phyloP scores from a whole-genome alignment of 1,140 invertebrate species.

The Sweltsa coloradensis region DNA sequence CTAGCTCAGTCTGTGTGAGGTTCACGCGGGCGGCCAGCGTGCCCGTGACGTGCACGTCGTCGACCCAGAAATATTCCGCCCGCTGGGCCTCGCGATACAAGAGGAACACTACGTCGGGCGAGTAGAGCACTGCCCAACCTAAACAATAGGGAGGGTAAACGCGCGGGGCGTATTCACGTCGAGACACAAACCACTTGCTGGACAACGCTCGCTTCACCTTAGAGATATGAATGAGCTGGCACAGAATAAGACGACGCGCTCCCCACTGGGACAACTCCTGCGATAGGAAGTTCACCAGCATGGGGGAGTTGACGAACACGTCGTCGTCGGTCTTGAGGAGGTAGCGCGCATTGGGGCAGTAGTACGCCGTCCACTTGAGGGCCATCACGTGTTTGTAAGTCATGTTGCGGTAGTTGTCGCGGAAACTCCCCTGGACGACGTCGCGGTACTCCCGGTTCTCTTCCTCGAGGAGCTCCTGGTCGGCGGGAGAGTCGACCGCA shows the following conservation, averaged over 20 bases:
- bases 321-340: constrained; percentile 70
- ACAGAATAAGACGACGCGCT: constrained; percentile 42
- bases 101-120: constrained; percentile 49
- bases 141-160: constrained; percentile 60
- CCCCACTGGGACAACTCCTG: constrained; percentile 40
- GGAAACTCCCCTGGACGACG: constrained; percentile 65
- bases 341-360: constrained; percentile 49
- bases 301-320: constrained; percentile 58
- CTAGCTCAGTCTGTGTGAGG: constrained; percentile 38
- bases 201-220: constrained; percentile 37
- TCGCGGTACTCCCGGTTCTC: constrained; percentile 52
- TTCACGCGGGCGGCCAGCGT: constrained; percentile 47
- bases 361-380: constrained; percentile 65
- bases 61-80: constrained; percentile 69
- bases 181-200: constrained; percentile 67
- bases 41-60: constrained; percentile 72
- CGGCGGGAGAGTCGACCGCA: constrained; percentile 28
- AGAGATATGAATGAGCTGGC: constrained; percentile 33
- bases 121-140: constrained; percentile 64
- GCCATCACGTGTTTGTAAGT: constrained; percentile 79
- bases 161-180: constrained; percentile 45
- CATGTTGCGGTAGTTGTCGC: constrained; percentile 70
- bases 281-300: constrained; percentile 46
- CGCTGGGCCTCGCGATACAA: constrained; percentile 49
- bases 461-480: constrained; percentile 35